Conservation (phyloP, 2,888 invertebrate species). For the Drosophila flavopinicola region DNA sequence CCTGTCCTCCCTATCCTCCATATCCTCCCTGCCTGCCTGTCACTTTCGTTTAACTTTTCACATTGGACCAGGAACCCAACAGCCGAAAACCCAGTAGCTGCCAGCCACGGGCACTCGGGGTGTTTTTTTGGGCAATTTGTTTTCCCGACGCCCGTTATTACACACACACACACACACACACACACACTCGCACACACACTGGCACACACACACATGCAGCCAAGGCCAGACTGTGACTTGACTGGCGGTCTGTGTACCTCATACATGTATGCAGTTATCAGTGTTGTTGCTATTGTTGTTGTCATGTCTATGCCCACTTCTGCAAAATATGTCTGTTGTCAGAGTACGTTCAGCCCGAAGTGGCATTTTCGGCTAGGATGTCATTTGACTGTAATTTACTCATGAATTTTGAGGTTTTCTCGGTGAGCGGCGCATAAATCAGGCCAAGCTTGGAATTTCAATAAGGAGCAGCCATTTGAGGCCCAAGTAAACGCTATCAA, state of each 20-base stretch:
- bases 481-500: background rate
- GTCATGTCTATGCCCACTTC: conserved; percentile 76
- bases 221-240: conserved; percentile 57
- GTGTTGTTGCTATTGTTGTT: conserved; percentile 47
- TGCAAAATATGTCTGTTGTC: conserved; percentile 70
- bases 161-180: conserved; percentile 47
- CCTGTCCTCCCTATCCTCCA: conserved; percentile 8
- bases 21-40: conserved; percentile 59
- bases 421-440: conserved; percentile 58
- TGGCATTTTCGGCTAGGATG: conserved; percentile 73
- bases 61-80: conserved; percentile 43
- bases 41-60: conserved; percentile 79
- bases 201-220: conserved; percentile 7
- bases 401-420: conserved; percentile 48
- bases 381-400: conserved; percentile 74
- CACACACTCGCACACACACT: conserved; percentile 13
- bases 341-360: conserved; percentile 46
- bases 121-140: conserved; percentile 74
- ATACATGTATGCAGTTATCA: conserved; percentile 44
- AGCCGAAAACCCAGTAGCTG: conserved; percentile 54
- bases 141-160: conserved; percentile 74
- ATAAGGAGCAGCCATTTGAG: conserved; percentile 5
- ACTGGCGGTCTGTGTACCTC: conserved; percentile 50
- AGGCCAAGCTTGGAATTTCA: conserved; percentile 29
- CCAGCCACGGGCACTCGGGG: conserved; percentile 45